Evolutionary conservation across 2,888 invertebrate species (phyloP).

Genomic region (Apodemia hepburni): DNA sequence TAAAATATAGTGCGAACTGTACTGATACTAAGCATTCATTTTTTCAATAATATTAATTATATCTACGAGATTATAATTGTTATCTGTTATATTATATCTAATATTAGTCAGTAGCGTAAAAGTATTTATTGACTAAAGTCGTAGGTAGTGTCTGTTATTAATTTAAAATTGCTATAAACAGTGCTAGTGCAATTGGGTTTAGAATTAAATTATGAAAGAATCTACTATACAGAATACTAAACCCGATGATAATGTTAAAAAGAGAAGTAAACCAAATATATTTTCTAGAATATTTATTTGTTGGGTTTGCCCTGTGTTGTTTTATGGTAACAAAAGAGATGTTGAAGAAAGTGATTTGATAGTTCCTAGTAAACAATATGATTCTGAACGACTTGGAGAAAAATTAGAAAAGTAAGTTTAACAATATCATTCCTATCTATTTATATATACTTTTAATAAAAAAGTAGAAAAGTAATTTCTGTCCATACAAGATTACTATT

Average conservation of each 20-base stretch:
- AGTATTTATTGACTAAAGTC: constrained; percentile 12
- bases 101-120: constrained; percentile 12
- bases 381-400: constrained; percentile 80
- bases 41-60: neutral
- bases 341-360: constrained; percentile 85
- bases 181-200: neutral
- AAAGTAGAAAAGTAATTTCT: no score
- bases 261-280: constrained; percentile 54
- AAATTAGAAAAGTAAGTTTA: constrained; percentile 75
- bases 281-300: constrained; percentile 63
- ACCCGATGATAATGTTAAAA: constrained; percentile 35
- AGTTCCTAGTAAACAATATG: constrained; percentile 78
- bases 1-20: neutral
- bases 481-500: no score
- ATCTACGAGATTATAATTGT: constrained; percentile 8
- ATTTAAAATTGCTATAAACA: neutral
- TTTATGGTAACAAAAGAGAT: constrained; percentile 78
- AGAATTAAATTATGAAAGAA: constrained; percentile 25
- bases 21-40: neutral
- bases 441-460: no score
- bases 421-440: neutral
- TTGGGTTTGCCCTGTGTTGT: constrained; percentile 70
- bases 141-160: neutral
- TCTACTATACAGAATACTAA: constrained; percentile 26
- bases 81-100: constrained; percentile 12